Evolutionary conservation across 23 tunicate species (phyloP), one percentile per base, ranked within the genome.

Genomic region (Styela clava): DNA sequence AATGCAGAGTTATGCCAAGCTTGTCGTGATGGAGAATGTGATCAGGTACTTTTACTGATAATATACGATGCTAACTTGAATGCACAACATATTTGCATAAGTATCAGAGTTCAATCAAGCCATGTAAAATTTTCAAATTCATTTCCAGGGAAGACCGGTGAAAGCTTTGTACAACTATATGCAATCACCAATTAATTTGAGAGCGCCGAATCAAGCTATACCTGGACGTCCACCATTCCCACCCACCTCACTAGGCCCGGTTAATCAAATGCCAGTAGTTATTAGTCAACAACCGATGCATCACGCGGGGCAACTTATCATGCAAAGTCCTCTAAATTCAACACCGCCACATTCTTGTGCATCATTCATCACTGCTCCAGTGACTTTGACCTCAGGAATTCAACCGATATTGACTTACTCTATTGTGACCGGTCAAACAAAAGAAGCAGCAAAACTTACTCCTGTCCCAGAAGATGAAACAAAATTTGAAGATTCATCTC

Each of bases 11-110:
- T 96, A 33, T 96, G 99, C 83, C 99, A 96, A 35, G 99, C 99
- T 52, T 96, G 99, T 74, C 64, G 85, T 74, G 97, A 96, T 74
- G 99, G 99, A 78, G 97, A 96, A 82, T 96, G 99, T 63, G 92
- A 93, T 70, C 98, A 85, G 87, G 92, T 92, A 84, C 56, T 7
- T 44, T 5, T 44, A 44, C 12, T 7, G 56, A 44, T 5, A 44
- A 44, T n/a, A n/a, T n/a, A n/a, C n/a, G n/a, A n/a, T n/a, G n/a
- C n/a, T n/a, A n/a, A n/a, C n/a, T n/a, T n/a, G n/a, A n/a, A n/a
- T n/a, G n/a, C n/a, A n/a, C n/a, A n/a, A n/a, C n/a, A n/a, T n/a
- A n/a, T n/a, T n/a, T n/a, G n/a, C n/a, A n/a, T n/a, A n/a, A n/a
- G n/a, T n/a, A n/a, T n/a, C n/a, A n/a, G n/a, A n/a, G n/a, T n/a